Percentiles rank a stretch among this genome's conserved stretches.
Conservation (phyloP, 2,113 vertebrate genomes). For the Sylvia atricapilla region DNA sequence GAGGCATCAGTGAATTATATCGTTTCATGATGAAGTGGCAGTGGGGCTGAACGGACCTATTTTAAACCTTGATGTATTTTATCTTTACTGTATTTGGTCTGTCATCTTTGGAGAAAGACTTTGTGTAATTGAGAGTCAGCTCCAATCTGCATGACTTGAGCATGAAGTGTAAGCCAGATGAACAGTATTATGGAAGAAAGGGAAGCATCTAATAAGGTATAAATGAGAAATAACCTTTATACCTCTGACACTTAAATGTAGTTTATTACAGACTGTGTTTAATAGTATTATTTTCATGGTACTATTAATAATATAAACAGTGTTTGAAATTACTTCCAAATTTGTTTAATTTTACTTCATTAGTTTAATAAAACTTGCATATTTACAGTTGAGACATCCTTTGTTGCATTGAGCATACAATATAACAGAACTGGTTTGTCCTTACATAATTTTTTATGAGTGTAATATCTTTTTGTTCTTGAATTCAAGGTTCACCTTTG, state of each 20-base stretch:
- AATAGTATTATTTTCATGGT: constrained; percentile 31
- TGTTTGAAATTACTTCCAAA: neutral
- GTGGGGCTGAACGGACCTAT: constrained; percentile 93
- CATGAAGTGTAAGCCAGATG: constrained; percentile 76
- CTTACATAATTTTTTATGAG: neutral
- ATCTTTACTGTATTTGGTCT: constrained; percentile 88
- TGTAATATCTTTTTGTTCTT: neutral
- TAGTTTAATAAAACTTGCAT: neutral
- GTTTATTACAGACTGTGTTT: constrained; percentile 14
- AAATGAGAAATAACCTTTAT: constrained; percentile 73
- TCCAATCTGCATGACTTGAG: constrained; percentile 85
- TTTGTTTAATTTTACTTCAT: neutral
- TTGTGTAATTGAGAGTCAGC: constrained; percentile 91
- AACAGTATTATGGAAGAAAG: constrained; percentile 64
- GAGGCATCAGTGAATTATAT: constrained; percentile 85
- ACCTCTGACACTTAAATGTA: constrained; percentile 50
- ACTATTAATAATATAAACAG: constrained; percentile 19
- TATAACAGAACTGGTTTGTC: neutral
- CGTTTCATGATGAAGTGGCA: constrained; percentile 88
- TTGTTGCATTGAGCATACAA: neutral
- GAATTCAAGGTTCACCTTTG: neutral
- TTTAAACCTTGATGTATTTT: constrained; percentile 95
- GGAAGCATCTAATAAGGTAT: constrained; percentile 73
- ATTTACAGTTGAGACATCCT: neutral
- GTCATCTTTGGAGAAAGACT: constrained; percentile 87